These are phyloP conservation scores for Scophthalmus maximus DNA, from an alignment of 2,113 vertebrate genomes.

Conservation along the genomic window DNA sequence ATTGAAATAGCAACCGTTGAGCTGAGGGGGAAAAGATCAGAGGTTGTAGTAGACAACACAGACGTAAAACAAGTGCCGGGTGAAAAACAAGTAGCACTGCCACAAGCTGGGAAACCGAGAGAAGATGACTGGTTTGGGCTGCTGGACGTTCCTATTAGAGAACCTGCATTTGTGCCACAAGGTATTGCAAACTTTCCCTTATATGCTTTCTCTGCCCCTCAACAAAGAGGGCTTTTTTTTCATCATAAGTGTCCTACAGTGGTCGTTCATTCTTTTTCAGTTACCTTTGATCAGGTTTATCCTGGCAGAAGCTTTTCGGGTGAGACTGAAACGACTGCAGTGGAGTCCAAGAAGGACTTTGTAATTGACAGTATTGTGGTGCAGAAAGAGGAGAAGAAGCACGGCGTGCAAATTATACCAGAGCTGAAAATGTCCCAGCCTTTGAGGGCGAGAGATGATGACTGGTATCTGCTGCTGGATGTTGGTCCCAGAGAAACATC, in stretches of 20 bases:
- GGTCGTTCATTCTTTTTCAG: slow-evolving; percentile 34
- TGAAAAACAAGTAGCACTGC: neutral
- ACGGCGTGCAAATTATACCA: slow-evolving; percentile 5
- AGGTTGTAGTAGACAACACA: slow-evolving; percentile 13
- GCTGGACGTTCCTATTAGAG: slow-evolving; percentile 53
- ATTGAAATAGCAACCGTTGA: slow-evolving; percentile 17
- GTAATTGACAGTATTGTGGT: slow-evolving; percentile 25
- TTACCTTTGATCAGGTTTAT: slow-evolving; percentile 20
- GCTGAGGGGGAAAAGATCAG: slow-evolving; percentile 10
- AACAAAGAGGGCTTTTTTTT: neutral
- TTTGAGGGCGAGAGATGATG: slow-evolving; percentile 59
- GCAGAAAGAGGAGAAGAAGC: slow-evolving; percentile 23
- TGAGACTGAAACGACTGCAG: slow-evolving; percentile 1
- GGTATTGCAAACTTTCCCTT: slow-evolving; percentile 50
- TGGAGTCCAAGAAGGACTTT: slow-evolving; percentile 29
- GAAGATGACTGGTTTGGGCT: slow-evolving; percentile 75
- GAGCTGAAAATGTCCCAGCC: slow-evolving; percentile 36
- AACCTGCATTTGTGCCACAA: slow-evolving; percentile 45
- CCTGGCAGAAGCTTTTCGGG: slow-evolving; percentile 23
- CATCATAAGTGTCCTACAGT: neutral
- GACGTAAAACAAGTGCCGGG: slow-evolving; percentile 18
- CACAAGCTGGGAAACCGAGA: slow-evolving; percentile 24
- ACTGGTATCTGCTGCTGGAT: slow-evolving; percentile 72
- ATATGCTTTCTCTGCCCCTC: neutral
- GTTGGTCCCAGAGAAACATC: slow-evolving; percentile 52